Evolutionary conservation across 2,888 invertebrate genomes (phyloP).

Genomic region (Phyllotreta cruciferae): DNA sequence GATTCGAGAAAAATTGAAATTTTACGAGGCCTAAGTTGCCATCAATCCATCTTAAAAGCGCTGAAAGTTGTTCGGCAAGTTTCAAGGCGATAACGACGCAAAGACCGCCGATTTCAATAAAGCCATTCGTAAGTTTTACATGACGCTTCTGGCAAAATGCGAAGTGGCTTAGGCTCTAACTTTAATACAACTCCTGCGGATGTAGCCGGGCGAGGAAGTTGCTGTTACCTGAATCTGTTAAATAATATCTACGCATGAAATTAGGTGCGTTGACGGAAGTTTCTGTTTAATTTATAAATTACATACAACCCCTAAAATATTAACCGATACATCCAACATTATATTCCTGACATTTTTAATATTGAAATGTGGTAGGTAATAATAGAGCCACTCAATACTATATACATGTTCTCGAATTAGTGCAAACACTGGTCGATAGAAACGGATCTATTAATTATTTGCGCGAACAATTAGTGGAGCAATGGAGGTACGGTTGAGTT

Average conservation of each 20-base stretch:
- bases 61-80: slow-evolving; percentile 12
- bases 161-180: slow-evolving; percentile 9
- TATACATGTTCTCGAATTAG: too few relatives aligned
- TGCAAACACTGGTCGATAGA: slow-evolving; percentile 1
- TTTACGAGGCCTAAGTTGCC: too few relatives aligned
- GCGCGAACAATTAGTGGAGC: background rate
- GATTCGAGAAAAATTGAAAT: too few relatives aligned
- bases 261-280: too few relatives aligned
- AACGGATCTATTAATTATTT: slow-evolving; percentile 5
- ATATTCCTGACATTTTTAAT: too few relatives aligned
- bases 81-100: slow-evolving; percentile 1
- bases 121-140: slow-evolving; percentile 16
- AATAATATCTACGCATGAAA: too few relatives aligned
- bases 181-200: background rate
- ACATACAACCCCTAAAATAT: too few relatives aligned
- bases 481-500: slow-evolving; percentile 3
- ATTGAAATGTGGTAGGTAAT: too few relatives aligned
- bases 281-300: too few relatives aligned
- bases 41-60: slow-evolving; percentile 1
- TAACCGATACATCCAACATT: too few relatives aligned
- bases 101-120: slow-evolving; percentile 12
- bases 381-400: too few relatives aligned
- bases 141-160: slow-evolving; percentile 1
- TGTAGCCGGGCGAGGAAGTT: background rate
- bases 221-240: background rate